These are phyloP conservation scores for Aplocera efformata DNA, from an alignment of 2,888 invertebrate species.

Conservation along the genomic window DNA sequence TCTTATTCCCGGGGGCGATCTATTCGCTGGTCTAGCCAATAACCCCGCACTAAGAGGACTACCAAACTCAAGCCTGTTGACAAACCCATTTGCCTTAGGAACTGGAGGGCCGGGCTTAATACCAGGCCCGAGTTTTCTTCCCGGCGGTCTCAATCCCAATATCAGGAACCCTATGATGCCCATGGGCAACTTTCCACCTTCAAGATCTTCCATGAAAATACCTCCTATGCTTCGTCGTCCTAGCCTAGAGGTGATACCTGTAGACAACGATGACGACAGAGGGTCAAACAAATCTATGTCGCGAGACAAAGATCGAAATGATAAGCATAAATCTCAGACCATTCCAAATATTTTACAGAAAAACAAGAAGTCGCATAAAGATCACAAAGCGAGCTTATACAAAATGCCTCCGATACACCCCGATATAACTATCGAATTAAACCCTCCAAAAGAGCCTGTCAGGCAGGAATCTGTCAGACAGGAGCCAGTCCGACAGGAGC, in stretches of 20 bases:
- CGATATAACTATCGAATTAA: conserved; percentile 82
- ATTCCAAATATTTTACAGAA: conserved; percentile 74
- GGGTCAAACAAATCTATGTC: conserved; percentile 56
- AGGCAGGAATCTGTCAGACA: conserved; percentile 38
- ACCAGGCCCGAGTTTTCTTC: conserved; percentile 74
- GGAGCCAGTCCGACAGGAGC: conserved; percentile 43
- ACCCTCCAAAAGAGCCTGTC: conserved; percentile 64
- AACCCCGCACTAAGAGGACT: conserved; percentile 71
- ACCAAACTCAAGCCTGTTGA: conserved; percentile 60
- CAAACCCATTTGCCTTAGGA: conserved; percentile 76
- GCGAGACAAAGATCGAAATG: conserved; percentile 64
- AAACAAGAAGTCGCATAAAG: conserved; percentile 69
- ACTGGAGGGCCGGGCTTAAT: conserved; percentile 82
- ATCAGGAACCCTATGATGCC: conserved; percentile 76
- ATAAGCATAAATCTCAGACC: conserved; percentile 75
- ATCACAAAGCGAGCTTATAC: conserved; percentile 66
- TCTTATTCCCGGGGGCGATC: conserved; percentile 70
- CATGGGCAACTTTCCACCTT: conserved; percentile 78
- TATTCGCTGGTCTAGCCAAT: conserved; percentile 64
- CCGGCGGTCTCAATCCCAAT: conserved; percentile 52
- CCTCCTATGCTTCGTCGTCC: conserved; percentile 81
- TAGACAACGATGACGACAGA: conserved; percentile 73
- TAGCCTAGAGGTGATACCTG: conserved; percentile 77
- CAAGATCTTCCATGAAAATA: conserved; percentile 80
- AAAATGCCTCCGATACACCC: conserved; percentile 76